Conservation (phyloP, 2,888 invertebrate species). For the Limnephilus marmoratus region DNA sequence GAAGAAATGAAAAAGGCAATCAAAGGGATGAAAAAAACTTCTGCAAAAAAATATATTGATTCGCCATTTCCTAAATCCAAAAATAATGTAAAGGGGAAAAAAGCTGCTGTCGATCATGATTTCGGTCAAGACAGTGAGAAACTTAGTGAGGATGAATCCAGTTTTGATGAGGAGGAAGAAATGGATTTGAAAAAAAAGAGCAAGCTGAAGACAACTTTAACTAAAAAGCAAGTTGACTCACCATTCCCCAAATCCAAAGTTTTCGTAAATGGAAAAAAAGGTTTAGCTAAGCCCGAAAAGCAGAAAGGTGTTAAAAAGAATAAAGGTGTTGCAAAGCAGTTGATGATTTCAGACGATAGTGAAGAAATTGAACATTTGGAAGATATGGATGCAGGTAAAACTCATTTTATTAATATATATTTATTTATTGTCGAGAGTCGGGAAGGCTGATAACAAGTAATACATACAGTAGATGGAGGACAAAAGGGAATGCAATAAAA, state of each 20-base stretch:
- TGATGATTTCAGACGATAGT: slow-evolving; percentile 57
- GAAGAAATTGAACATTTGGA: slow-evolving; percentile 57
- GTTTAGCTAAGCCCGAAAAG: neutral
- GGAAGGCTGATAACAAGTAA: neutral
- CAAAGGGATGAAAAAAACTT: neutral
- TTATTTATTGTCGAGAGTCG: neutral
- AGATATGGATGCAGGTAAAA: neutral
- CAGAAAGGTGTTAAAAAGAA: neutral
- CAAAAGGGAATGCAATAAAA: no score
- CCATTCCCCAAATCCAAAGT: neutral
- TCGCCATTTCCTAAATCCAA: neutral
- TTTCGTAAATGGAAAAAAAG: neutral
- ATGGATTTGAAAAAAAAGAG: neutral
- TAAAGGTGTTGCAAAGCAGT: neutral
- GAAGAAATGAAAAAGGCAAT: slow-evolving; percentile 23
- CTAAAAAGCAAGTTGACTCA: neutral
- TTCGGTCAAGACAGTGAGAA: slow-evolving; percentile 53
- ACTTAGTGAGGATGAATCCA: slow-evolving; percentile 67
- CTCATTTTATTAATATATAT: neutral
- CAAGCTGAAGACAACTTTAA: neutral
- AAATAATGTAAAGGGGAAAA: neutral
- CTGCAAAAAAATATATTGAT: neutral
- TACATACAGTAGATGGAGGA: no score
- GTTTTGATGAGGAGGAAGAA: slow-evolving; percentile 65
- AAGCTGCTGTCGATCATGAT: neutral